Evolutionary conservation across 1,140 invertebrate species (phyloP), one percentile per base, ranked within the genome.

Genomic region (Lordiphosa mommai): DNA sequence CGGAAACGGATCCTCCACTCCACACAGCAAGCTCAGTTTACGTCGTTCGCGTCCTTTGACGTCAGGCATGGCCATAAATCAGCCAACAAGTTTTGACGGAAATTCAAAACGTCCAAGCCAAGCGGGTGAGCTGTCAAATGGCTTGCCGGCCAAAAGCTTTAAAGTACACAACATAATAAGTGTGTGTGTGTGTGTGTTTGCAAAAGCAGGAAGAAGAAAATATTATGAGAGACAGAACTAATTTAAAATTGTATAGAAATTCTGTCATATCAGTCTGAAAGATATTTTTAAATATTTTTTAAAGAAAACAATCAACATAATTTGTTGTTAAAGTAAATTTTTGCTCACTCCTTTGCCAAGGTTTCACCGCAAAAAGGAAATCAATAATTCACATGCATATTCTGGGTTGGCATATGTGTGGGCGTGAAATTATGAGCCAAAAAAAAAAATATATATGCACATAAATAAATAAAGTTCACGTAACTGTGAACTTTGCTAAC

Each of bases 71-170:
- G 61, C 66, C 60, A 80, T 80, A 80, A 80, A 80, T 80, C 77
- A 80, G 74, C 66, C 9, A 58, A 41, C 66, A 67, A 82, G 34
- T 84, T 80, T 74, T 80, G 76, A 80, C 66, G 76, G 76, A 74
- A 80, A 80, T 57, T 50, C 51, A 84, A 80, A 61, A 60, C 76
- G 38, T 33, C 37, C 33, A 23, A 56, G 33, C 38, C 33, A 34
- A 56, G 36, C 32, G 37, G 12, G 9, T 27, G 7, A 27, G 32
- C 43, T 46, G 40, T 32, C 32, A 27, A 13, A 32, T 50, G 30
- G 33, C 50, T 23, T 34, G 48, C 16, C 17, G 20, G 12, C 13
- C 46, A 37, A 27, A 9, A 48, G 47, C 44, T 56, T 46, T 58
- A 68, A 63, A 40, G 33, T 36, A 38, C 34, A 27, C 23, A 27